phyloP scores from a whole-genome alignment of 2,113 vertebrate genomes.

The Nicator chloris region DNA sequence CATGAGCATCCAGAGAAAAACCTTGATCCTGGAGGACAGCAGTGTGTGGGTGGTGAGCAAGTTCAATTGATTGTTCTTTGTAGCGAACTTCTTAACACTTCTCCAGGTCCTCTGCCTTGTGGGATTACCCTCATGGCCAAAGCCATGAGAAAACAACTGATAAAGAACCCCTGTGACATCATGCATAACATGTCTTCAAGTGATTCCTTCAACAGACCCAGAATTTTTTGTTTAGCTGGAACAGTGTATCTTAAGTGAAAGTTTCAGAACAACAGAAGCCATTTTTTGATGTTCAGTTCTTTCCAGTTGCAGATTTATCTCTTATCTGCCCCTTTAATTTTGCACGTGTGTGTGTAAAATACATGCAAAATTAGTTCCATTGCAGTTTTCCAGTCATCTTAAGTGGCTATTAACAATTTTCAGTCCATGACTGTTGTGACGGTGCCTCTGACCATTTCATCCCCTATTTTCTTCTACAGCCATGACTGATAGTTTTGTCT shows the following conservation, averaged over 20 bases:
- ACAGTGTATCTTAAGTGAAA: neutral
- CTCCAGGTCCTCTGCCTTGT: neutral
- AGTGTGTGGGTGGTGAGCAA: neutral
- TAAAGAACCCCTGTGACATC: neutral
- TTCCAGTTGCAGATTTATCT: neutral
- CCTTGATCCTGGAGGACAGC: neutral
- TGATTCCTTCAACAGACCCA: neutral
- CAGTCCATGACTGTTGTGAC: neutral
- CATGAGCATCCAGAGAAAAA: neutral
- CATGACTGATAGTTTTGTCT: neutral
- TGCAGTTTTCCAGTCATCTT: neutral
- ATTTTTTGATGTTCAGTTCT: neutral
- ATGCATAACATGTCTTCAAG: neutral
- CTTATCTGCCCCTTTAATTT: neutral
- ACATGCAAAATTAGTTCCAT: neutral
- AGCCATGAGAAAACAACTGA: neutral
- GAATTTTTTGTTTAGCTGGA: neutral
- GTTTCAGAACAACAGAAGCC: neutral
- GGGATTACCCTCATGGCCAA: neutral
- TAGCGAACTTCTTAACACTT: neutral
- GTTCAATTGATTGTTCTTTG: neutral
- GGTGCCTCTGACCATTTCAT: neutral
- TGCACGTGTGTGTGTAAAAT: neutral
- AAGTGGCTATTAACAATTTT: neutral
- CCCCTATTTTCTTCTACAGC: neutral